phyloP scores from a whole-genome alignment of 2,797 vertebrate genomes.

The Eutrigla gurnardus region DNA sequence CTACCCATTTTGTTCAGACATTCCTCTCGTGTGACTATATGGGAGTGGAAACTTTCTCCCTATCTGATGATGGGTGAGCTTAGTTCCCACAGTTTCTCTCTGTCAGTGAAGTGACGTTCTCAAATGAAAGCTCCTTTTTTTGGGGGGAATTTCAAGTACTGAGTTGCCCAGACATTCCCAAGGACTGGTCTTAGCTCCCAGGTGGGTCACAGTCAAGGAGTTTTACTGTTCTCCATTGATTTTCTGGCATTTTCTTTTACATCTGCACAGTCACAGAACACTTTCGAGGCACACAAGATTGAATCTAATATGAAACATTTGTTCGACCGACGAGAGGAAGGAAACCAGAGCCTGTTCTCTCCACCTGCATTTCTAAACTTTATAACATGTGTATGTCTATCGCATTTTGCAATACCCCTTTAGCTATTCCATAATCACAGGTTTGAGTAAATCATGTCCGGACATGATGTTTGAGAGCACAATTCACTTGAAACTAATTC shows the following conservation, averaged over 20 bases:
- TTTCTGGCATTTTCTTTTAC: not conserved
- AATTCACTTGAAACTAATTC: not conserved
- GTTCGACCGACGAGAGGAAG: too few relatives aligned
- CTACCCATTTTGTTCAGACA: slow-evolving; percentile 37
- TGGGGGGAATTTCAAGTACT: slow-evolving; percentile 1
- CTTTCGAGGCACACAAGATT: not conserved
- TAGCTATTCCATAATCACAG: not conserved
- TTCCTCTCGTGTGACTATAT: slow-evolving; percentile 60
- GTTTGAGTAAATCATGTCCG: slow-evolving; percentile 5
- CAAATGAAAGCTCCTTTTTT: not conserved
- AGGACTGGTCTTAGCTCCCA: not conserved
- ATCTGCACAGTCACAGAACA: not conserved
- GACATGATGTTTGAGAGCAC: slow-evolving; percentile 10
- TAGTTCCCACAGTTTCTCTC: slow-evolving; percentile 54
- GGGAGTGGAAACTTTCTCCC: slow-evolving; percentile 40
- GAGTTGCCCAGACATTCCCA: not conserved
- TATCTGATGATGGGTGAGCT: slow-evolving; percentile 42
- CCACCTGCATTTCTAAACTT: too few relatives aligned
- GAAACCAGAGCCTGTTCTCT: too few relatives aligned
- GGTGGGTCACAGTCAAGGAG: not conserved
- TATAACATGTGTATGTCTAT: too few relatives aligned
- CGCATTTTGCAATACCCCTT: slow-evolving; percentile 9
- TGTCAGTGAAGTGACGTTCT: slow-evolving; percentile 16
- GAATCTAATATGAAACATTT: too few relatives aligned
- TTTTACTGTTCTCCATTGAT: not conserved